Evolutionary conservation across 2,113 vertebrate genomes (phyloP).

Genomic region (Camelus bactrianus): DNA sequence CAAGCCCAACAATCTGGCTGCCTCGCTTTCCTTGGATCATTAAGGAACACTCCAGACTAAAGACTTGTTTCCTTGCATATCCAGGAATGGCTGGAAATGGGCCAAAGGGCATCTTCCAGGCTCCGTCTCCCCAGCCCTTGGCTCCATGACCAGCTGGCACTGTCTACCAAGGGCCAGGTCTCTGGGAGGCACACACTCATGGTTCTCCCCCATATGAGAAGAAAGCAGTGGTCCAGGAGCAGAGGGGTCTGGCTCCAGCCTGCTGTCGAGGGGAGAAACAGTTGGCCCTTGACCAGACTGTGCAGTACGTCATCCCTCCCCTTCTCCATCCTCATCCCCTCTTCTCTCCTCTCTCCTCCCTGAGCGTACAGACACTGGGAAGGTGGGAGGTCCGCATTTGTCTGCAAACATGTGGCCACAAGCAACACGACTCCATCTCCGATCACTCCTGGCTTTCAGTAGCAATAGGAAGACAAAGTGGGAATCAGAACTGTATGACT

Average conservation of each 20-base stretch:
- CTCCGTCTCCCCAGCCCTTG: neutral
- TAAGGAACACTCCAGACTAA: constrained; percentile 61
- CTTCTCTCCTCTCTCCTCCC: neutral
- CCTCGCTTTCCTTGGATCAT: constrained; percentile 73
- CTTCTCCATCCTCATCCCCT: accelerated
- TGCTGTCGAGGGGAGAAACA: neutral
- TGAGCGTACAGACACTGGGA: neutral
- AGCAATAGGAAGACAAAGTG: neutral
- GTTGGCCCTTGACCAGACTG: neutral
- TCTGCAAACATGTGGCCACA: neutral
- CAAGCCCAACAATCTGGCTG: constrained; percentile 38
- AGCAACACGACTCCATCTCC: neutral
- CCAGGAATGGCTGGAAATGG: constrained; percentile 66
- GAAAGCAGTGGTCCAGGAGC: neutral
- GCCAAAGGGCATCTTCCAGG: constrained; percentile 35
- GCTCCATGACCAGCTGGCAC: neutral
- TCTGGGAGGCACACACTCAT: neutral
- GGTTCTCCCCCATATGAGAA: neutral
- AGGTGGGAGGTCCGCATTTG: neutral
- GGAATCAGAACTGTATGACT: neutral
- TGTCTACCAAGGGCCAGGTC: constrained; percentile 21
- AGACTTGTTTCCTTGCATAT: constrained; percentile 65
- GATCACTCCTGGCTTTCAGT: neutral
- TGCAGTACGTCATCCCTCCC: neutral
- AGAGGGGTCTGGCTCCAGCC: neutral